phyloP scores from a whole-genome alignment of 1,140 invertebrate species.

The Drosophila ogumai region DNA sequence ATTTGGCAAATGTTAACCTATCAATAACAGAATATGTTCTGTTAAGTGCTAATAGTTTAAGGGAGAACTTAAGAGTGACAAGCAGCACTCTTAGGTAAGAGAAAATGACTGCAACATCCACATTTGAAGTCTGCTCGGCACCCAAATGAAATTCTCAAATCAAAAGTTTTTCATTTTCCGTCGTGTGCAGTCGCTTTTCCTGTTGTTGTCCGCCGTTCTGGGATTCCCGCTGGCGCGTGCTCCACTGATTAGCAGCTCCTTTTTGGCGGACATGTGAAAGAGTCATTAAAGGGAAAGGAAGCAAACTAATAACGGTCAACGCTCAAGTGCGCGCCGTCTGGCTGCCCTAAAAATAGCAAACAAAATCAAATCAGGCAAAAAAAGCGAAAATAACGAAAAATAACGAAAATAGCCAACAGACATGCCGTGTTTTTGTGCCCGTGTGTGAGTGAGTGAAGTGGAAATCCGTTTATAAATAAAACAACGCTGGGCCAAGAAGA shows the following conservation, averaged over 20 bases:
- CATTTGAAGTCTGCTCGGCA: slow-evolving; percentile 15
- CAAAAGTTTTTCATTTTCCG: slow-evolving; percentile 48
- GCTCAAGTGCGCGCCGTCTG: neutral
- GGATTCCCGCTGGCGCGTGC: slow-evolving; percentile 35
- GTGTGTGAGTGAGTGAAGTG: slow-evolving; percentile 55
- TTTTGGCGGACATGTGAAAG: slow-evolving; percentile 21
- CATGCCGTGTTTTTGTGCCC: slow-evolving; percentile 37
- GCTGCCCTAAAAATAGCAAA: slow-evolving; percentile 56
- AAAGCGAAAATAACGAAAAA: slow-evolving; percentile 31
- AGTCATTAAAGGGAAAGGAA: neutral
- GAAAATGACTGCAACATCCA: neutral
- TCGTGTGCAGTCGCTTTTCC: slow-evolving; percentile 66
- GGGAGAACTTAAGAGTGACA: neutral
- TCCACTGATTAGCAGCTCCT: slow-evolving; percentile 17
- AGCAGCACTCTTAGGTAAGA: neutral
- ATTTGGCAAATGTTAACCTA: neutral
- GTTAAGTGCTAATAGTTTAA: neutral
- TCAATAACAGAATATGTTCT: neutral
- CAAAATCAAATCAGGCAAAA: slow-evolving; percentile 6
- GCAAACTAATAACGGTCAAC: slow-evolving; percentile 18
- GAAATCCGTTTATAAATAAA: slow-evolving; percentile 75
- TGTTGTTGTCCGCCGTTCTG: slow-evolving; percentile 31
- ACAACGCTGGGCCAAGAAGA: slow-evolving; percentile 35
- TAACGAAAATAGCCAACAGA: slow-evolving; percentile 43
- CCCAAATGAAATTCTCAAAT: slow-evolving; percentile 20